phyloP scores from a whole-genome alignment of 1,140 invertebrate species.

The Mizuhopecten yessoensis region DNA sequence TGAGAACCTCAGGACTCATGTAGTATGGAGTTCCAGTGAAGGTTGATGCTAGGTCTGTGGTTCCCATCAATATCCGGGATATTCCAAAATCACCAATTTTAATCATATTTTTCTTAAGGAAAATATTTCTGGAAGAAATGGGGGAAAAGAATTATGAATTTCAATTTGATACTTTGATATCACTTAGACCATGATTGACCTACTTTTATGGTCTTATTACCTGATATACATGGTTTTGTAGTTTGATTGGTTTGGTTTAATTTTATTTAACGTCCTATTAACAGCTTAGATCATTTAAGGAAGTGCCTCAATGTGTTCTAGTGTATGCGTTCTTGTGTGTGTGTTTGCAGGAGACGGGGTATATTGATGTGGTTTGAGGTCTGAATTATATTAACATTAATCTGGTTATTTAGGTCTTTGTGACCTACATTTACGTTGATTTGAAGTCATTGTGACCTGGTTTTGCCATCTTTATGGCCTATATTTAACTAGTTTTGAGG shows the following conservation, averaged over 20 bases:
- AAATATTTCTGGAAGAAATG: constrained; percentile 81
- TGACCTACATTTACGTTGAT: neutral
- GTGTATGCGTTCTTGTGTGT: neutral
- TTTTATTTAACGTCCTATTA: no score
- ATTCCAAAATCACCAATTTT: constrained; percentile 84
- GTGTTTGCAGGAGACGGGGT: no score
- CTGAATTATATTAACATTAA: no score
- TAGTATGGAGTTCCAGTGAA: constrained; percentile 83
- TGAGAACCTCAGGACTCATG: constrained; percentile 83
- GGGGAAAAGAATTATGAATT: neutral
- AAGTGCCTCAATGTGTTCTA: neutral
- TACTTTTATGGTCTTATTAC: no score
- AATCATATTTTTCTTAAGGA: constrained; percentile 81
- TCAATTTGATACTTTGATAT: no score
- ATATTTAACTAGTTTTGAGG: neutral
- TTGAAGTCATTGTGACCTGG: neutral
- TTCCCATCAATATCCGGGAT: constrained; percentile 81
- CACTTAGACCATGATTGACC: no score
- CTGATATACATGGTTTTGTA: no score
- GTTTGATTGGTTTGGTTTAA: no score
- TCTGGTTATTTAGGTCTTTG: no score
- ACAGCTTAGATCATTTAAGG: no score
- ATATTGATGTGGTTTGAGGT: no score
- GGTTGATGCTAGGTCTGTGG: constrained; percentile 82
- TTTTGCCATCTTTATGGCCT: neutral